Conservation (phyloP, 1,140 invertebrate genomes). For the Oedothorax gibbosus region DNA sequence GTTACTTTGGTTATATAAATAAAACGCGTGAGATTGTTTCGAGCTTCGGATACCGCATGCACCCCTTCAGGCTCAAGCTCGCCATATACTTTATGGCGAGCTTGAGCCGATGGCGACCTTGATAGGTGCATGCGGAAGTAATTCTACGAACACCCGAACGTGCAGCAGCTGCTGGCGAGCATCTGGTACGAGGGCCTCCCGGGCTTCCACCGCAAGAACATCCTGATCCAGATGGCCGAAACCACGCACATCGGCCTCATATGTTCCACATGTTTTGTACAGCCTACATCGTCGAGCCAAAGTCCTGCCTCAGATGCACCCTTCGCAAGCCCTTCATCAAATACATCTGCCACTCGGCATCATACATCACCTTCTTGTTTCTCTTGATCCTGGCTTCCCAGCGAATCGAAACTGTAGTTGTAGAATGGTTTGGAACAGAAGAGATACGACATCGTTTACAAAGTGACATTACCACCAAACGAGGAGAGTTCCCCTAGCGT, state of each 20-base stretch:
- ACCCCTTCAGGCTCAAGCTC: conserved; percentile 92
- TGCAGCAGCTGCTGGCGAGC: conserved; percentile 95
- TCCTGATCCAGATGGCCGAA: conserved; percentile 90
- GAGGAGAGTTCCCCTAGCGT: conserved; percentile 89
- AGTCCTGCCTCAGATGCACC: conserved; percentile 88
- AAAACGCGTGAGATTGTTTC: no score
- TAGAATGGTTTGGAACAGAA: conserved; percentile 74
- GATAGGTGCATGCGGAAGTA: conserved; percentile 93
- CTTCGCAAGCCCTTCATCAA: conserved; percentile 98
- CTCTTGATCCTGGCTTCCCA: conserved; percentile 96
- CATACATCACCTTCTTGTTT: conserved; percentile 96
- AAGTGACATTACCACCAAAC: conserved; percentile 78
- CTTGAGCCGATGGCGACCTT: no score
- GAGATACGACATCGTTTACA: conserved; percentile 67
- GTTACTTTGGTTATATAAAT: no score
- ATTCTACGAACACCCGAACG: conserved; percentile 92
- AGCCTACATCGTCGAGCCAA: conserved; percentile 92
- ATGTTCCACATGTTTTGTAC: conserved; percentile 95
- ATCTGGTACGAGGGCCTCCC: conserved; percentile 99
- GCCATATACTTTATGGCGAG: no score
- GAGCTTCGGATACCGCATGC: conserved; percentile 93
- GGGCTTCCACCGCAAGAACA: conserved; percentile 96
- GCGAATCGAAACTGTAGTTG: conserved; percentile 88
- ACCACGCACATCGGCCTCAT: conserved; percentile 92
- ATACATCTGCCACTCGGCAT: conserved; percentile 97